Base-by-base conservation (phyloP, 2,888 invertebrate species). In the Callyntrura sp. region DNA sequence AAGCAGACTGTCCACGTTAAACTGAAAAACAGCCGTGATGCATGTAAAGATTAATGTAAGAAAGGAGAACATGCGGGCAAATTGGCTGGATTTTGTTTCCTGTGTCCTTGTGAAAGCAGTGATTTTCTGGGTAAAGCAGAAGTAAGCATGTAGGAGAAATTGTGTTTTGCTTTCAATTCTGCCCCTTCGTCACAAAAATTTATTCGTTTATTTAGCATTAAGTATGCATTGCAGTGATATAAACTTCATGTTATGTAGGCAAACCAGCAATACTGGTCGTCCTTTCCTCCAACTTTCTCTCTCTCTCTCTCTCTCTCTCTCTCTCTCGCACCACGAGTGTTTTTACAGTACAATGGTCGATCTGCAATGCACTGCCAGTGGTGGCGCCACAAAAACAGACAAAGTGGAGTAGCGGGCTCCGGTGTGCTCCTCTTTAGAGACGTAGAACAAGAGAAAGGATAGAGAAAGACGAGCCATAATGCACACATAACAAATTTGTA, bases 201-300 rank as follows among this genome's bases (percentile, higher is more conserved):
- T 82, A 79, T 60, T 82, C 48, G 79, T 68, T 86, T 81, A 81
- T 81, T 70, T 88, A 62, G 25, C 65, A 83, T 88, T 88, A 88
- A 73, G 88, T 88, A 76, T 88, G 88, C 88, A 88, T 83, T 88
- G 88, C 88, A 84, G 88, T 78, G 84, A 88, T 84, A 88, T 51
- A 48, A 28, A 48, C 23, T 73, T n/a, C 43, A 73, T 73, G 9
- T 70, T 43, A 48, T 70, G 48, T 17, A 73, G 20, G 81, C 45
- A 65, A 81, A 57, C 68, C 45, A 79, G 81, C 62, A 25, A 65
- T 55, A 35, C 57, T 17, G 28, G 57, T 68, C 35, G 68, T 35
- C 28, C 68, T 68, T 28, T 14, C 68, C 12, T 28, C 11, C 20
- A n/a, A n/a, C n/a, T n/a, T n/a, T 23, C 20, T 25, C n/a, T 35